A percentile compares a stretch with the other conserved stretches of the same genome.
Conservation (phyloP, 2,113 vertebrate genomes). For the Ptilonorhynchus violaceus region DNA sequence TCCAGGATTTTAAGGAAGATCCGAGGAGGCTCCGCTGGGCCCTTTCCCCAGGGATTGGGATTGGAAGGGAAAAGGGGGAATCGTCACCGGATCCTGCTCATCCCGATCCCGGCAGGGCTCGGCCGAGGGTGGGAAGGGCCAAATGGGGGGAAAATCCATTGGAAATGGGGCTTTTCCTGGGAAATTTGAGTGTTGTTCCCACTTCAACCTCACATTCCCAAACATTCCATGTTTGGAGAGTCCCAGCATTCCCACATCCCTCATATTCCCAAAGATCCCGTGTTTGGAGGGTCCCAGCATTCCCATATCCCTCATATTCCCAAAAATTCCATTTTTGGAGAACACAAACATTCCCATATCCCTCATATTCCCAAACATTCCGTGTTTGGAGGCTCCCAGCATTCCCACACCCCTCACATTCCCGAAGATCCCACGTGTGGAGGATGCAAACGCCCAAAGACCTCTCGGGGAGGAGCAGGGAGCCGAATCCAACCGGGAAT, state of each 20-base stretch:
- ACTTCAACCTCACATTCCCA: accelerated
- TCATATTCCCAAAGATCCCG: accelerated
- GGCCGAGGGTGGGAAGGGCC: neutral
- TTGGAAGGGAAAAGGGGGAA: neutral
- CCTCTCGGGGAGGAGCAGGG: accelerated
- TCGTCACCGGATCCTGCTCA: accelerated
- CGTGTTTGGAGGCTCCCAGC: no score
- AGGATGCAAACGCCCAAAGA: neutral
- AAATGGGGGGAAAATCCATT: accelerated
- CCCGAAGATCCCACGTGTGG: no score
- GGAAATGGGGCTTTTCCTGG: accelerated
- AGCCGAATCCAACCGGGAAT: neutral
- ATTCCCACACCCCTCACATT: no score
- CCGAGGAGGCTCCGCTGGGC: accelerated
- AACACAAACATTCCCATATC: no score
- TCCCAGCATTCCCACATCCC: neutral
- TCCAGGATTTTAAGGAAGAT: constrained; percentile 25
- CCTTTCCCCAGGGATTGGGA: accelerated
- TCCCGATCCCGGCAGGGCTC: accelerated
- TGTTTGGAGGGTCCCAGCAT: neutral
- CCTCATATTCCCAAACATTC: no score
- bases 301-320: no score
- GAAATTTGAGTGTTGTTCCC: accelerated
- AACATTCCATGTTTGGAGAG: accelerated
- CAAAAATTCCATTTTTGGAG: no score